phyloP scores from a whole-genome alignment of 35 echinoderm and acorn worm species.

The Strongylocentrotus purpuratus region DNA sequence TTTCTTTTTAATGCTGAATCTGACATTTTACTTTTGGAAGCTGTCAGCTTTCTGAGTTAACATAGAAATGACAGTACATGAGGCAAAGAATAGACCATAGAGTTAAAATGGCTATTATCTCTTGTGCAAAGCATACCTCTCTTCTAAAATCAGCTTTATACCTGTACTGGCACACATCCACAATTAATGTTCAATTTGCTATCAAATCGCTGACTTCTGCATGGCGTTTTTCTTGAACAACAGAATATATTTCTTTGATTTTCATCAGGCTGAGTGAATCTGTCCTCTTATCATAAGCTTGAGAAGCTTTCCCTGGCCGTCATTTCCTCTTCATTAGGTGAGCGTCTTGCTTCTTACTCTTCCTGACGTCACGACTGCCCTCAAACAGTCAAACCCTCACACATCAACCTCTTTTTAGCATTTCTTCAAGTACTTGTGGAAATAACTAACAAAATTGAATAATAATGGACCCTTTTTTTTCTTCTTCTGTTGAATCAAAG shows the following conservation, averaged over 20 bases:
- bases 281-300: background rate
- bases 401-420: background rate
- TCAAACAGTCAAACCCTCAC: background rate
- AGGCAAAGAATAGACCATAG: too few relatives aligned
- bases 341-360: background rate
- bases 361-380: background rate
- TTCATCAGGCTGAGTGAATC: background rate
- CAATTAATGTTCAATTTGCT: background rate
- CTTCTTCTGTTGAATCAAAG: background rate
- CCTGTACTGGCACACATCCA: background rate
- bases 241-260: background rate
- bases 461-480: background rate
- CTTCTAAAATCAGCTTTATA: background rate
- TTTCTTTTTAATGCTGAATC: too few relatives aligned
- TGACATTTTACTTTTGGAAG: too few relatives aligned
- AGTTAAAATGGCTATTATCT: too few relatives aligned
- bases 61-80: too few relatives aligned
- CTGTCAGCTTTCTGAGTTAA: too few relatives aligned
- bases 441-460: constrained; percentile 12
- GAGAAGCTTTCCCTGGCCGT: background rate
- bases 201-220: background rate
- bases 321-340: background rate
- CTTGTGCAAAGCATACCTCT: too few relatives aligned
- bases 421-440: background rate
- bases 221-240: background rate